Conservation (phyloP, 2,797 vertebrate species). For the Bradypus variegatus region DNA sequence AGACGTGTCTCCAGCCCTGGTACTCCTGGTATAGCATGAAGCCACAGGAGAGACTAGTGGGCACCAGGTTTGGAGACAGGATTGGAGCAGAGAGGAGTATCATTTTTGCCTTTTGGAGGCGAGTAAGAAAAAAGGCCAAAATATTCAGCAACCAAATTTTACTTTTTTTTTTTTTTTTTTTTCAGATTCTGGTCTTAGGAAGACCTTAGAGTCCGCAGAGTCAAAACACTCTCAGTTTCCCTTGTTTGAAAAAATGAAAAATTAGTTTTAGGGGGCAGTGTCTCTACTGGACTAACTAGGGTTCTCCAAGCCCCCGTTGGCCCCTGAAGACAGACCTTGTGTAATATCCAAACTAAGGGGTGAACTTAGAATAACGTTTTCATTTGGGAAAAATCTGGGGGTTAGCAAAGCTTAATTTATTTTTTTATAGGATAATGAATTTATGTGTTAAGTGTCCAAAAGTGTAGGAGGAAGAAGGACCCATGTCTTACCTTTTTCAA, state of each 20-base stretch:
- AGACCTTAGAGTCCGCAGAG: background rate
- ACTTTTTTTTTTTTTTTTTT: background rate
- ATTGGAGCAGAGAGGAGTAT: background rate
- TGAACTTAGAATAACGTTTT: background rate
- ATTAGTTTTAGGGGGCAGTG: background rate
- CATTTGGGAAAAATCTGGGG: background rate
- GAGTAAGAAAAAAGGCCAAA: slow-evolving; percentile 2
- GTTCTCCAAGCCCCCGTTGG: background rate
- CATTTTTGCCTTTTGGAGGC: background rate
- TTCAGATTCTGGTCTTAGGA: slow-evolving; percentile 15
- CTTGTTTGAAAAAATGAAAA: slow-evolving; percentile 5
- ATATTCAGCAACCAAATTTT: background rate
- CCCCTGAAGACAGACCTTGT: slow-evolving; percentile 21
- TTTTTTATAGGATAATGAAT: slow-evolving; percentile 15
- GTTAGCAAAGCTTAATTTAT: slow-evolving; percentile 18
- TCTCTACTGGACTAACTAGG: background rate
- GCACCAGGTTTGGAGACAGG: background rate
- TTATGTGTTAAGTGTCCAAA: slow-evolving; percentile 16
- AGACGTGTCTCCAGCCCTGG: background rate
- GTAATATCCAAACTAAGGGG: background rate
- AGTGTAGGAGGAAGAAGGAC: background rate
- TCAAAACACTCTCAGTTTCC: background rate
- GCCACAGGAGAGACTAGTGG: background rate
- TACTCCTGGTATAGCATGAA: background rate
- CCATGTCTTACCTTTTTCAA: slow-evolving; percentile 53